Base-by-base conservation (phyloP, 2,113 vertebrate species). In the Podarcis muralis region DNA sequence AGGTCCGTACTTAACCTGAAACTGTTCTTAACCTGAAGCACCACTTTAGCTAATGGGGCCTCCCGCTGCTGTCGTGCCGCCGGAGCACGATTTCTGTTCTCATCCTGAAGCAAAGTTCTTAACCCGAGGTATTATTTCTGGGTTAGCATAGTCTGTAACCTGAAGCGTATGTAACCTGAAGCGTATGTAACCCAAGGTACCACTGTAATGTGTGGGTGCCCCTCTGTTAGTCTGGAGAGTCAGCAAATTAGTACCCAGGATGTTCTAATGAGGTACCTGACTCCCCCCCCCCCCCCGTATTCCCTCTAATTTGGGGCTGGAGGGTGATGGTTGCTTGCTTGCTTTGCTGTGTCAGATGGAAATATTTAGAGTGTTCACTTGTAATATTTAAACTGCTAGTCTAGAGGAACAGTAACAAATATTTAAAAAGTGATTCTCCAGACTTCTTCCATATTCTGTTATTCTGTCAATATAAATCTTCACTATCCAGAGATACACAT, bases 381-480 rank as follows among this genome's bases (percentile, higher is more conserved):
- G 85, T 68, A 13, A 62, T 16, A 71, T 90, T 91, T 89, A 32
- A 62, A 40, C 27, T 78, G 59, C 27, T 86, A 62, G 48, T n/a
- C 27, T 6, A 48, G 12, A 79, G 18, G 6, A 12, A 79, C 59
- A 69, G 7, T 32, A 79, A 40, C 84, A 62, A 25, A 65, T 79
- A 59, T 62, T 62, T 62, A 5, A 62, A 62, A 62, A 20, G 20
- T 37, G 37, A 16, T 66, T 66, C 23, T 43, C 11, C n/a, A 95
- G 85, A 77, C 81, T 90, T 92, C 9, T 95, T 93, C 88, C 84
- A 86, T 94, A 68, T 89, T 94, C 91, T 84, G 71, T 95, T 95
- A 92, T 89, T 84, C 69, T 79, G 94, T 93, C 91, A 94, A 92
- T 85, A 71, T 76, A 88, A 90, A 87, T 40, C 92, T 93, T 89